Percentiles rank a stretch among this genome's conserved stretches.
These are phyloP conservation scores for Dissostichus mawsoni DNA, from an alignment of 2,113 vertebrate genomes.

Conservation along the genomic window DNA sequence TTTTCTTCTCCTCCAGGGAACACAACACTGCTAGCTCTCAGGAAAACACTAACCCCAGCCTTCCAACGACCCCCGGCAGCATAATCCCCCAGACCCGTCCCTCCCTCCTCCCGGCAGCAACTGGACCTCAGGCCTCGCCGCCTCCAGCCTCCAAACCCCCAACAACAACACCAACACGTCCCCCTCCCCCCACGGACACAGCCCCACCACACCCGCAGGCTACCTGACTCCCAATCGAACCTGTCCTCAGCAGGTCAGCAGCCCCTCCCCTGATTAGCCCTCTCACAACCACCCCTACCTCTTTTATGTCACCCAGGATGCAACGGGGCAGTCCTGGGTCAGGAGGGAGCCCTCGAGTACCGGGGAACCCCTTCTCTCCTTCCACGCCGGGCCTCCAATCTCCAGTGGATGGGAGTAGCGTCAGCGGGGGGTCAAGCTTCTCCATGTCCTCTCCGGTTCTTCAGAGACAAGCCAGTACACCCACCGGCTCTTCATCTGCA, in stretches of 20 bases:
- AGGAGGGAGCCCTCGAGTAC: slow-evolving; percentile 85
- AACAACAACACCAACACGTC: slow-evolving; percentile 77
- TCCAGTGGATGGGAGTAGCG: slow-evolving; percentile 80
- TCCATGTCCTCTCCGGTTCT: slow-evolving; percentile 85
- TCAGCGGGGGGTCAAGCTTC: slow-evolving; percentile 81
- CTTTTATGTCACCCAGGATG: slow-evolving; percentile 92
- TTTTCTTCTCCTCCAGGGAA: slow-evolving; percentile 84
- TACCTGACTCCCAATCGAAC: slow-evolving; percentile 80
- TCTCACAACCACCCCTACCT: slow-evolving; percentile 88
- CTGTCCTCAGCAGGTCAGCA: slow-evolving; percentile 78
- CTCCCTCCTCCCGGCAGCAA: slow-evolving; percentile 81
- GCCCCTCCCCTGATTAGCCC: slow-evolving; percentile 90
- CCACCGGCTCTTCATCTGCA: slow-evolving; percentile 76
- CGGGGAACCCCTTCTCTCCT: slow-evolving; percentile 91
- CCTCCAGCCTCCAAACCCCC: slow-evolving; percentile 81
- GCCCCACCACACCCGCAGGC: slow-evolving; percentile 69
- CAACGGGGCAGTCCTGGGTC: slow-evolving; percentile 89
- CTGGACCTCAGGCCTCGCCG: slow-evolving; percentile 70
- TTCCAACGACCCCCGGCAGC: slow-evolving; percentile 87
- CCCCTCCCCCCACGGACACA: slow-evolving; percentile 80
- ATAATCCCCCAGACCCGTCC: slow-evolving; percentile 82
- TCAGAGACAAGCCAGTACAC: slow-evolving; percentile 83
- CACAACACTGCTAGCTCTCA: slow-evolving; percentile 94
- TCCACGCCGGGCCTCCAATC: slow-evolving; percentile 88
- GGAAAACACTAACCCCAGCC: slow-evolving; percentile 92